Conservation (phyloP, 2,113 vertebrate species). For the Xenus cinereus region DNA sequence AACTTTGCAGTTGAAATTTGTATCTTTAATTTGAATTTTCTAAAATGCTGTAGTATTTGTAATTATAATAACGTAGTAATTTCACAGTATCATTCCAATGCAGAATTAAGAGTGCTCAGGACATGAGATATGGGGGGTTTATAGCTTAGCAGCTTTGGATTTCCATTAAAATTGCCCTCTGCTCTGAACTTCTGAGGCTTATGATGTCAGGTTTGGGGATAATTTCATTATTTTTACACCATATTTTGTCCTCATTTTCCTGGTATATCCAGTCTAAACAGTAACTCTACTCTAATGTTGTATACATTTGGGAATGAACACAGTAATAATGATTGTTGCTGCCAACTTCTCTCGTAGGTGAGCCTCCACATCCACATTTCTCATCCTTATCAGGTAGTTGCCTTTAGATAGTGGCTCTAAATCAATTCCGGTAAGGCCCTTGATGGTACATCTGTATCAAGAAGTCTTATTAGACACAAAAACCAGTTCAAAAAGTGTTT, state of each 20-base stretch:
- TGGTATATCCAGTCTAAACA: neutral
- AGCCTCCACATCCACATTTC: neutral
- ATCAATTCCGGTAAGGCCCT: neutral
- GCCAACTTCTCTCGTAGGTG: neutral
- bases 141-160: neutral
- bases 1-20: neutral
- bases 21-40: neutral
- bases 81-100: neutral
- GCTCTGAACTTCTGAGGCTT: neutral
- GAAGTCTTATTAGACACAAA: neutral
- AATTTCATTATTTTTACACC: neutral
- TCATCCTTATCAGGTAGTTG: neutral
- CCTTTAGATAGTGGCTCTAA: neutral
- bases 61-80: neutral
- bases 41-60: neutral
- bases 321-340: neutral
- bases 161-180: neutral
- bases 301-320: neutral
- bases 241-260: neutral
- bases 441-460: neutral
- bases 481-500: neutral
- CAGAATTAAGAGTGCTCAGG: neutral
- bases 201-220: neutral
- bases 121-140: accelerated
- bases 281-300: neutral